Base-by-base conservation (phyloP, 2,797 vertebrate genomes). In the Anguilla marmorata region DNA sequence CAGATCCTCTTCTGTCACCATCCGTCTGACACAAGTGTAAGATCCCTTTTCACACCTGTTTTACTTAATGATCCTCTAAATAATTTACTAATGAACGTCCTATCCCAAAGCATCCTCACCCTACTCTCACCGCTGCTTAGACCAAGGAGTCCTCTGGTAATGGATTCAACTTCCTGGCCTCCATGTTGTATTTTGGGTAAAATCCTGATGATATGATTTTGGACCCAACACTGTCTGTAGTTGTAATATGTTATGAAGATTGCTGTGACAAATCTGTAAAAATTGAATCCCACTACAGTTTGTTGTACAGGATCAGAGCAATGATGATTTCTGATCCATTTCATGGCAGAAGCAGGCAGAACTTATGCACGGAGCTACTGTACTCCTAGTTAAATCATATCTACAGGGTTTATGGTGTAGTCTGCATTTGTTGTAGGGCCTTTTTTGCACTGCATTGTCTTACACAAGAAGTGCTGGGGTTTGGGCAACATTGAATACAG, bases 31-130 rank as follows among this genome's bases (percentile, higher is more conserved):
- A 52, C 88, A 86, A 87, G 84, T 72, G 41, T 86, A 86, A 83
- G 80, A 79, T 58, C 79, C 84, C 21, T 16, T 92, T 90, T 91
- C 93, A 90, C 85, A 90, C 91, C 92, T 92, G 89, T 93, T 91
- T 91, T 91, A 94, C 93, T 95, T 93, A 87, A 86, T 92, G 93
- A 89, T 94, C 91, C 89, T 91, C 90, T 92, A 60, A 89, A 91
- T 93, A 95, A 94, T 92, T 93, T 37, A 45, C 84, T 85, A 21
- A 94, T 92, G 91, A 92, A 94, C 6, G 16, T 93, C 93, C 90
- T 91, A 90, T 89, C 79, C 74, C 30, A 87, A 86, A 87, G 85
- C 85, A 84, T 88, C 88, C 74, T 66, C 69, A 74, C 89, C 69
- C 90, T 88, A 89, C 84, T 86, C 85, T 82, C 45, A 82, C 45